Percentiles rank a stretch among this genome's conserved stretches.
phyloP scores from a whole-genome alignment of 2,797 vertebrate species.

The Propithecus deckenii region DNA sequence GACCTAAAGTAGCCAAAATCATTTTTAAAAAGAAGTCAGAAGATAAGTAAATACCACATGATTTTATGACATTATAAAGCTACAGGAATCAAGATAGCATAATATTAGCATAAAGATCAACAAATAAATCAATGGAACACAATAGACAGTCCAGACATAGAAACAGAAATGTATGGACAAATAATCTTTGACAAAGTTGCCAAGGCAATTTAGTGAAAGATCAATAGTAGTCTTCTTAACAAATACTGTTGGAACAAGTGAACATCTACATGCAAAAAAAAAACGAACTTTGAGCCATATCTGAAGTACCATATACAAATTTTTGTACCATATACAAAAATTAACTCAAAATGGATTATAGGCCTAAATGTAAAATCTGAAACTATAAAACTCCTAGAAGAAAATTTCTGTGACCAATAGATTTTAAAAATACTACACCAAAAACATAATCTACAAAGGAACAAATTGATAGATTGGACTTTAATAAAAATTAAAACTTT shows the following conservation, averaged over 20 bases:
- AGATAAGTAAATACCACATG: neutral
- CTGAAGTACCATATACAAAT: neutral
- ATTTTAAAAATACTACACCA: neutral
- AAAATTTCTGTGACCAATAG: neutral
- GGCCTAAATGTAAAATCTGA: neutral
- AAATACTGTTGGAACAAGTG: neutral
- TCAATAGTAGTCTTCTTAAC: neutral
- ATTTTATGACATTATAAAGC: neutral
- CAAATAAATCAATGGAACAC: neutral
- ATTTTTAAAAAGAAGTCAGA: slow-evolving; percentile 3
- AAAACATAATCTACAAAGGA: neutral
- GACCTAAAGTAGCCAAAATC: neutral
- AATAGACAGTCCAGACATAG: neutral
- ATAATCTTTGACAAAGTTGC: neutral
- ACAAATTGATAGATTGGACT: neutral
- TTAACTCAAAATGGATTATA: neutral
- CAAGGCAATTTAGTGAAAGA: neutral
- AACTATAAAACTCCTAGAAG: neutral
- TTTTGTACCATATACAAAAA: neutral
- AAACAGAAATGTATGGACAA: neutral
- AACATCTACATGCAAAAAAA: neutral
- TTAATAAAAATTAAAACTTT: neutral
- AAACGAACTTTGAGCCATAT: neutral
- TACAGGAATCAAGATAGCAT: neutral
- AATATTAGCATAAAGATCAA: neutral